Base-by-base conservation (phyloP, 2,113 vertebrate species). In the Percopsis transmontana region DNA sequence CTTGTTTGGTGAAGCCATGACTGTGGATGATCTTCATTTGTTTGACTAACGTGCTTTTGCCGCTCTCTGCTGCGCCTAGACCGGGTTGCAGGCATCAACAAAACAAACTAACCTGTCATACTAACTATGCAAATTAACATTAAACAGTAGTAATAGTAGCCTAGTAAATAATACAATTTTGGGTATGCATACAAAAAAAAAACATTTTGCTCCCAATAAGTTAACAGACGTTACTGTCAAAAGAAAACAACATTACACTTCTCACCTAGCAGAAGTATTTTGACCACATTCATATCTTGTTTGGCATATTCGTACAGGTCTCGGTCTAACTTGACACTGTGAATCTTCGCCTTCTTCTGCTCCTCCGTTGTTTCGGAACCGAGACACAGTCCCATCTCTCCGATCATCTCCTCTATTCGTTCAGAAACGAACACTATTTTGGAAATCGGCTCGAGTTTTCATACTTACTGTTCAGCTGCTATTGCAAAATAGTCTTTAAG, bases 21-120 rank as follows among this genome's bases (percentile, higher is more conserved):
- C 92, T 93, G 82, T 93, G 91, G 66, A 93, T 93, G 64, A 93
- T 92, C 81, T 93, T 93, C 92, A 93, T 92, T 83, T 93, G 92
- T 84, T 93, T 93, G 42, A 93, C 92, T 90, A 93, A 65, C 0
- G 91, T 92, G 68, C 91, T 92, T 67, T 93, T 93, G 1, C 92
- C 92, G 15, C 92, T 92, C 68, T 93, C 92, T 20, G 90, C 92
- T 54, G 92, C 91, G 50, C 92, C 91, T 93, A 75, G 1, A 67
- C 48, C n/a, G 27, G 45, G 39, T 38, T 33, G 6, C 16, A 18
- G 18, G 21, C 24, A 68, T n/a, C n/a, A 47, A 27, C 4, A 11
- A 20, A 47, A 19, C 23, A 45, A 39, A 23, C 21, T 13, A 45
- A 45, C 27, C 27, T 7, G 27, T 4, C 3, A 7, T 33, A n/a